Evolutionary conservation across 1,140 invertebrate genomes (phyloP), one percentile per base, ranked within the genome.

Genomic region (Acyrthosiphon pisum): DNA sequence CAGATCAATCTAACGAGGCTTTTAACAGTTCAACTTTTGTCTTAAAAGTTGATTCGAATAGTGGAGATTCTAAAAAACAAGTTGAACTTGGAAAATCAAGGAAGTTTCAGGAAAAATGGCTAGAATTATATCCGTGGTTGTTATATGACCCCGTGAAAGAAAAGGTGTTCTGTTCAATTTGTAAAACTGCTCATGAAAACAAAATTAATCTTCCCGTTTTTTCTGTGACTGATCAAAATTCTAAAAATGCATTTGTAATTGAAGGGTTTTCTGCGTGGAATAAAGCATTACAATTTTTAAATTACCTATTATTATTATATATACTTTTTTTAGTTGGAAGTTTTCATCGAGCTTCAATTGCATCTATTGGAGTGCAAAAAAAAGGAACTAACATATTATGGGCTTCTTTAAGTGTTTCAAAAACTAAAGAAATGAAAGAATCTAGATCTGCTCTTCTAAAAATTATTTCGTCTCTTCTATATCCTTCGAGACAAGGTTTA

Each of bases 311-410:
- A n/a, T n/a, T n/a, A n/a, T 50, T 50, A 20, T 81, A 81, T 22
- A 20, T 37, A 81, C 37, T 81, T 81, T 81, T 81, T 81, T 81
- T 81, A 81, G 35, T 35, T 81, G 76, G 76, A 7, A 81, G 14
- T 81, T 81, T 81, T 81, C 76, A 81, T 81, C 35, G 76, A 37
- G 76, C 76, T 81, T 81, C 76, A 7, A 81, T 81, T 81, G 6
- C n/a, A 81, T 81, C 35, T 18, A 18, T 37, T 81, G 76, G n/a
- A 6, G 76, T 6, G n/a, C 35, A 81, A 81, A 81, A 11, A 35
- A 81, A 81, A 81, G 76, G 35, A 81, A 81, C 76, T 37, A 81
- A 81, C 76, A 37, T n/a, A n/a, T n/a, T 81, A 81, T 81, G 76
- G 37, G 7, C 76, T 81, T 81, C 76, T 81, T 81, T 81, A 37